These are phyloP conservation scores for Drosophila bocqueti DNA, from an alignment of 1,140 invertebrate genomes.

Conservation along the genomic window DNA sequence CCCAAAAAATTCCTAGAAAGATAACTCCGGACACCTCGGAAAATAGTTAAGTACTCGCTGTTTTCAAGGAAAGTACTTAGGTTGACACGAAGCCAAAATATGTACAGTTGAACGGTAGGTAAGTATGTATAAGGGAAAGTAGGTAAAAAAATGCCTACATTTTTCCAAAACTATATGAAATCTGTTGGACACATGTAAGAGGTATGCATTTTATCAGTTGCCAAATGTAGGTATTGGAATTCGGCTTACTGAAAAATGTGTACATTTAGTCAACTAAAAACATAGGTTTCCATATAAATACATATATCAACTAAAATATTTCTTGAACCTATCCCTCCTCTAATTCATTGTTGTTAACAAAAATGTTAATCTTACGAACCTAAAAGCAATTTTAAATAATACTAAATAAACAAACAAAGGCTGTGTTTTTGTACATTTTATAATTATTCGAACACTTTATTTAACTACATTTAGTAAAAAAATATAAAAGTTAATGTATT, in stretches of 20 bases:
- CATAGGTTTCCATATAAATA: not conserved
- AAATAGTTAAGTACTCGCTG: constrained; percentile 1
- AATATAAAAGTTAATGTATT: not conserved
- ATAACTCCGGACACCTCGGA: constrained; percentile 20
- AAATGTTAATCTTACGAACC: too few species aligned
- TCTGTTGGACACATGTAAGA: constrained; percentile 1
- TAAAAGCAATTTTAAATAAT: too few species aligned
- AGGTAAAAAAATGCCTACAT: constrained; percentile 7
- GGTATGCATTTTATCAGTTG: not conserved
- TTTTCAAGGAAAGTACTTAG: constrained; percentile 19
- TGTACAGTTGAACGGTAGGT: not conserved
- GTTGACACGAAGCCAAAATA: constrained; percentile 4
- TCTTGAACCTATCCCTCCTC: not conserved
- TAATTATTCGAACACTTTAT: too few species aligned
- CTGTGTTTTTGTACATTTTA: too few species aligned
- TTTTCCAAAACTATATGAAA: not conserved
- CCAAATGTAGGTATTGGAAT: not conserved
- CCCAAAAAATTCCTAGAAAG: constrained; percentile 42
- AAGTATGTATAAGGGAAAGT: not conserved
- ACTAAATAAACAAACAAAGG: not conserved
- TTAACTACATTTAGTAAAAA: too few species aligned
- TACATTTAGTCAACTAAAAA: not conserved
- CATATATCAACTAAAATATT: not conserved
- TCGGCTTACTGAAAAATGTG: not conserved
- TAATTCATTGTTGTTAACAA: not conserved